Percentiles rank a stretch among this genome's conserved stretches.
Evolutionary conservation across 1,140 invertebrate species (phyloP).

Genomic region (Chionoecetes opilio): DNA sequence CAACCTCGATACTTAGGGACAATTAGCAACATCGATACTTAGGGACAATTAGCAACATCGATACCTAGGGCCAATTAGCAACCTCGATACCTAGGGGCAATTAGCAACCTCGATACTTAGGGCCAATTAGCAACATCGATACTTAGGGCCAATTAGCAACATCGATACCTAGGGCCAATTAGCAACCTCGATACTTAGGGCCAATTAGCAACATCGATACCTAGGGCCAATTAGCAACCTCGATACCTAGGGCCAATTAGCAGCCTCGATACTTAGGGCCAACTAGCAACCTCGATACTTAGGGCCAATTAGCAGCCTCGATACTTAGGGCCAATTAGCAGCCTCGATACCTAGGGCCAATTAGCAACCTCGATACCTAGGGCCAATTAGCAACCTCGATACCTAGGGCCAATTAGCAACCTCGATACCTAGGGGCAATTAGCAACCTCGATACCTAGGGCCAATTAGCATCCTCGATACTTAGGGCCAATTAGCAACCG

Average conservation of each 20-base stretch:
- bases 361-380: too few species aligned
- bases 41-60: too few species aligned
- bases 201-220: too few species aligned
- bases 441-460: neutral
- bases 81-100: neutral
- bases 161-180: neutral
- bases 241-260: neutral
- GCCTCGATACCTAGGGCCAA: neutral
- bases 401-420: neutral
- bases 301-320: too few species aligned
- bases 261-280: too few species aligned
- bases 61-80: neutral
- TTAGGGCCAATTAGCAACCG: neutral
- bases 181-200: neutral
- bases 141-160: conserved; percentile 17
- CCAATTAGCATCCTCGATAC: neutral
- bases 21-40: neutral
- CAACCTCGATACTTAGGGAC: too few species aligned
- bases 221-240: neutral
- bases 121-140: too few species aligned
- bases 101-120: too few species aligned
- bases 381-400: neutral
- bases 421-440: too few species aligned
- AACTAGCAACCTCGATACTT: neutral
- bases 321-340: neutral